Conservation (phyloP, 2,888 invertebrate genomes). For the Anagyrus pseudococci region DNA sequence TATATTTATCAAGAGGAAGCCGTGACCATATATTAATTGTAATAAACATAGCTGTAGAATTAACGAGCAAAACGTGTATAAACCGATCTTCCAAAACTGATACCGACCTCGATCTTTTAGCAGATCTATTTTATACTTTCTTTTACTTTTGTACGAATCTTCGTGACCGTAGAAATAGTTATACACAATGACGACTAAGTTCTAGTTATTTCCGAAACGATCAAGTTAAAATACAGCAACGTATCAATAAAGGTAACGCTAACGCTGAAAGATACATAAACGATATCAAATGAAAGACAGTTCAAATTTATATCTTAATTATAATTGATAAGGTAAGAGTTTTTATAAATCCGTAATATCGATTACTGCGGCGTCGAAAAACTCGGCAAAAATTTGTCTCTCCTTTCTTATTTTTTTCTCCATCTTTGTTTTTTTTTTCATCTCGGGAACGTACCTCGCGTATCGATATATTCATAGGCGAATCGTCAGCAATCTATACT, state of each 20-base stretch:
- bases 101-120: constrained; percentile 28
- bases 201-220: constrained; percentile 24
- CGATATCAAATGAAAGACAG: constrained; percentile 10
- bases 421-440: constrained; percentile 14
- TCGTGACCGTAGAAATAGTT: constrained; percentile 25
- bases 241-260: constrained; percentile 4
- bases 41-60: constrained; percentile 36
- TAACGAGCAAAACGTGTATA: constrained; percentile 34
- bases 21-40: constrained; percentile 38
- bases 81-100: constrained; percentile 37
- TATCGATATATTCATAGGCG: constrained; percentile 28
- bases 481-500: constrained; percentile 13
- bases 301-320: constrained; percentile 21
- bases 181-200: constrained; percentile 19
- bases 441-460: constrained; percentile 44
- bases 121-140: constrained; percentile 37
- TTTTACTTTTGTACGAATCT: constrained; percentile 38
- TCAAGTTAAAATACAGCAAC: constrained; percentile 4
- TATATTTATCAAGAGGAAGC: constrained; percentile 36
- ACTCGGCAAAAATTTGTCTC: constrained; percentile 6
- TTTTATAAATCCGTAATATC: constrained; percentile 37
- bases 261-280: background rate
- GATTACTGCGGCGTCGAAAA: background rate
- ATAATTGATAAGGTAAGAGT: constrained; percentile 14
- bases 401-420: too few species aligned